These are phyloP conservation scores for Drosophila melanosoma DNA, from an alignment of 2,888 invertebrate genomes.

Conservation along the genomic window DNA sequence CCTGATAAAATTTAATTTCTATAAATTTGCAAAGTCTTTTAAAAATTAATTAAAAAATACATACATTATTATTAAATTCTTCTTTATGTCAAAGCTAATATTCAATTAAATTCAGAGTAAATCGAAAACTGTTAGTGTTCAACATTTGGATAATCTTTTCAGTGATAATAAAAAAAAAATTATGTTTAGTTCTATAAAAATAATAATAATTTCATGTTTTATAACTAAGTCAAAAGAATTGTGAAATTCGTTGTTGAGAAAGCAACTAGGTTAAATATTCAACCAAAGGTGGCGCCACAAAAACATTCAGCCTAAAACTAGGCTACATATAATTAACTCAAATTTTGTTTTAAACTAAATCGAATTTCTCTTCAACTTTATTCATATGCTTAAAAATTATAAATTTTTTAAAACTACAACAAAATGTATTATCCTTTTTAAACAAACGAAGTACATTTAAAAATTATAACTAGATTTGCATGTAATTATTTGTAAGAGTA, in stretches of 20 bases:
- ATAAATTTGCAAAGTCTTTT: not conserved
- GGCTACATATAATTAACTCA: not conserved
- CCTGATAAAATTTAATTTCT: slow-evolving; percentile 16
- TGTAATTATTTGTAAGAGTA: no score
- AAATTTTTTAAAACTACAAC: not conserved
- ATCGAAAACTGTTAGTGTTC: no score
- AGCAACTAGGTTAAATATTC: not conserved
- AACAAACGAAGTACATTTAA: not conserved
- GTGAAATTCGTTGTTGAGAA: not conserved
- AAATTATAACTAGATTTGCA: not conserved
- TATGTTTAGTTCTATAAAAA: not conserved
- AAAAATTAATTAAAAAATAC: not conserved
- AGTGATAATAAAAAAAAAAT: no score
- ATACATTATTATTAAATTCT: not conserved
- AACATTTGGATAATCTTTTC: no score
- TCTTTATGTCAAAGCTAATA: not conserved
- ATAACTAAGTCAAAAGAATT: not conserved
- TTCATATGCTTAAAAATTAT: not conserved
- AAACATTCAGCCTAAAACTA: not conserved
- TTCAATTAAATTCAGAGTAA: not conserved
- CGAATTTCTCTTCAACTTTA: not conserved
- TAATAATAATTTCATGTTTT: not conserved
- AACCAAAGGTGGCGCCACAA: not conserved
- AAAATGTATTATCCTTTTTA: not conserved
- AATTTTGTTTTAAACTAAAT: not conserved